phyloP scores from a whole-genome alignment of 2,797 vertebrate species.

The Platyrinchus mystaceus region DNA sequence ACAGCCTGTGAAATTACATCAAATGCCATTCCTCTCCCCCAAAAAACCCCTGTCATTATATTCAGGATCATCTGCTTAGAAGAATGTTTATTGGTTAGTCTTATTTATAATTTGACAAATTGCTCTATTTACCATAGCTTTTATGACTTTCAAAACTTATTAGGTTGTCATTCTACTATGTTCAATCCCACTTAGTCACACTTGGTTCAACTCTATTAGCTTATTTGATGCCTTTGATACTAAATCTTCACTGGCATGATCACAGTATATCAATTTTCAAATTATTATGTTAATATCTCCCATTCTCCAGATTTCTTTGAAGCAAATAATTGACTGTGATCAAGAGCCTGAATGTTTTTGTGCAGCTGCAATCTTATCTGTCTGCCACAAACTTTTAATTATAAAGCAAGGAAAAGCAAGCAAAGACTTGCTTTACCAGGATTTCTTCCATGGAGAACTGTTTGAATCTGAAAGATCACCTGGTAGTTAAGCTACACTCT shows the following conservation, averaged over 20 bases:
- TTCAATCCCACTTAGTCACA: background rate
- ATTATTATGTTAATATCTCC: slow-evolving; percentile 19
- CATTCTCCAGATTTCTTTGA: background rate
- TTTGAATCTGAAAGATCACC: background rate
- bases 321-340: slow-evolving; percentile 23
- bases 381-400: background rate
- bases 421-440: background rate
- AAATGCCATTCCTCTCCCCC: background rate
- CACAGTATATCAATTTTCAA: slow-evolving; percentile 15
- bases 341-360: background rate
- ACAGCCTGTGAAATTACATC: background rate
- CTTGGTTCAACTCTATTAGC: background rate
- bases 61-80: background rate
- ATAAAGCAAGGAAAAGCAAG: background rate
- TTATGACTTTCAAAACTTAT: slow-evolving; percentile 19
- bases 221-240: background rate
- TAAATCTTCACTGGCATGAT: slow-evolving; percentile 9
- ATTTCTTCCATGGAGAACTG: background rate
- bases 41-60: background rate
- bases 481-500: background rate
- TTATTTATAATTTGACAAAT: background rate
- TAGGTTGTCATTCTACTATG: background rate
- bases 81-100: background rate
- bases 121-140: background rate
- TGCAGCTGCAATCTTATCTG: background rate